Evolutionary conservation across 2,113 vertebrate genomes (phyloP), one percentile per base, ranked within the genome.

Genomic region (Odontesthes bonariensis): DNA sequence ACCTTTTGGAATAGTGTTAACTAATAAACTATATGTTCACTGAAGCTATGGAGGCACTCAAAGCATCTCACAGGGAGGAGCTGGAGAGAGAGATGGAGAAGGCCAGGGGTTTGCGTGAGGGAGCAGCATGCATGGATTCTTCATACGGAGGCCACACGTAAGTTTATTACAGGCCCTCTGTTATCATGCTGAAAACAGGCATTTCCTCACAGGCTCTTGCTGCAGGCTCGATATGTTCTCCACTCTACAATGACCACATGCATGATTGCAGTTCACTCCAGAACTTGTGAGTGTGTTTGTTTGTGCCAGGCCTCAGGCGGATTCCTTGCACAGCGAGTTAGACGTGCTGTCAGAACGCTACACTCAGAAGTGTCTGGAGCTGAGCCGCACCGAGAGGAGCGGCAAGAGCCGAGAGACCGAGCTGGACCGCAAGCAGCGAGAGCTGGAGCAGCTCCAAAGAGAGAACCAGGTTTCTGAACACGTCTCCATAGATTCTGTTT

Each of bases 361-460:
- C 90, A 96, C 96, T 1, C 94, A 96, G 85, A 97, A 95, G 82
- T 97, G 96, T 92, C 92, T 96, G 88, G 95, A 99, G 91, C 94
- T 97, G 0, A 95, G 84, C 40, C 76, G 87, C 53, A 87, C 95
- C 13, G 94, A 95, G 2, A 90, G 87, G 75, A 93, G 93, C 89
- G 91, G 93, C 0, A 94, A 92, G 82, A 94, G 94, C 51, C 90
- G 91, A 7, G 94, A 96, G 65, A 90, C 89, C 16, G 93, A 91
- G 0, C 79, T 97, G 35, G 71, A 86, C 12, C 64, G 6, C 69
- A 96, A 92, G 85, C 95, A 97, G 81, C 94, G 81, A 66, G 96
- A 97, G 83, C 93, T 95, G 77, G 94, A 96, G 86, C 94, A 95
- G 76, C 95, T 98, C 33, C 91, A 94, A 60, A 94, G 91, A 82